Percentiles rank a stretch among this genome's conserved stretches.
These are phyloP conservation scores for Acanthopagrus latus DNA, from an alignment of 2,797 vertebrate genomes.

Conservation along the genomic window DNA sequence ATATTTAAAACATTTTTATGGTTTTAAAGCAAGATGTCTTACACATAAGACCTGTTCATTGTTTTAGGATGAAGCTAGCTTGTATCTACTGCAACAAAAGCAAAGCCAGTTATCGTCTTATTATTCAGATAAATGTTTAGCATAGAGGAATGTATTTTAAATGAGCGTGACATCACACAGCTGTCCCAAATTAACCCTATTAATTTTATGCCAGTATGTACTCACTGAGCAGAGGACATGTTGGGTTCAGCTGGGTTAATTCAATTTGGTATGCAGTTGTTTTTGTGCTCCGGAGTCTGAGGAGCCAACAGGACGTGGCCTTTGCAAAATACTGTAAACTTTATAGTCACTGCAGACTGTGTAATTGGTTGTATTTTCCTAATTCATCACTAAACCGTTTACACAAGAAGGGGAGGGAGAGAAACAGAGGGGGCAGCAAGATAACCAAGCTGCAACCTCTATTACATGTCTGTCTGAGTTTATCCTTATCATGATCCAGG, in stretches of 20 bases:
- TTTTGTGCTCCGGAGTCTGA: slow-evolving; percentile 33
- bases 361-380: neutral
- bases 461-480: neutral
- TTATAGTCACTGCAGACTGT: neutral
- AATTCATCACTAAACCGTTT: neutral
- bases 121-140: neutral
- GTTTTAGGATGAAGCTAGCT: neutral
- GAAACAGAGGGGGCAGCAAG: neutral
- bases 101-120: neutral
- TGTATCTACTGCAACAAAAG: neutral
- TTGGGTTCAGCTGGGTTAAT: slow-evolving; percentile 35
- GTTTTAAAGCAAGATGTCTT: too few relatives aligned
- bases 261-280: slow-evolving; percentile 41
- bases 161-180: slow-evolving; percentile 5
- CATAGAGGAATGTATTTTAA: neutral
- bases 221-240: slow-evolving; percentile 32
- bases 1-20: too few relatives aligned
- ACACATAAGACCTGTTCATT: too few relatives aligned
- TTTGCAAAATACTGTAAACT: neutral
- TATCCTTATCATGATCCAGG: neutral
- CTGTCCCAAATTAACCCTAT: slow-evolving; percentile 9
- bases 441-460: neutral
- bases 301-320: slow-evolving; percentile 18
- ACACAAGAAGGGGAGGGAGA: neutral
- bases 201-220: neutral